These are phyloP conservation scores for Brachypalpus laphriformis DNA, from an alignment of 2,888 invertebrate genomes.

Conservation along the genomic window DNA sequence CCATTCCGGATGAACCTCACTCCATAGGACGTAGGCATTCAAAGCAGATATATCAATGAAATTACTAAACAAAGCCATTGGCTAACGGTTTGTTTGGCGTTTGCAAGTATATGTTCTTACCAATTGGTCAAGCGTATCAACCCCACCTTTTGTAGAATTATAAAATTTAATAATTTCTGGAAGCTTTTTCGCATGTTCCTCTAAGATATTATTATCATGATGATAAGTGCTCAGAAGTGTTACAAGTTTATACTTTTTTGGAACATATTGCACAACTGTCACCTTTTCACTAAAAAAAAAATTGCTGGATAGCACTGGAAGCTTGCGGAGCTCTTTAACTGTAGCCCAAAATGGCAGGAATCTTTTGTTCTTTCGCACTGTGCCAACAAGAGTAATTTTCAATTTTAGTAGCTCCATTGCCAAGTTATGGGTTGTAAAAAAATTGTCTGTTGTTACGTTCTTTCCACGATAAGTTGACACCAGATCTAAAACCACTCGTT, in stretches of 20 bases:
- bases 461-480: no score
- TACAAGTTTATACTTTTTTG: not conserved
- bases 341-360: no score
- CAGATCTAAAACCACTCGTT: no score
- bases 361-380: no score
- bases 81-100: constrained; percentile 25
- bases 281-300: not conserved
- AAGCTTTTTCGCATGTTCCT: no score
- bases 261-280: no score
- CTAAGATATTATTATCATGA: not conserved
- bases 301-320: no score
- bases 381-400: no score
- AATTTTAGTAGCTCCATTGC: no score
- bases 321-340: no score
- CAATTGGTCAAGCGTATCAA: no score
- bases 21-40: constrained; percentile 28
- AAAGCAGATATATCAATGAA: no score
- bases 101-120: not conserved
- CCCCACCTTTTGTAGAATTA: constrained; percentile 23
- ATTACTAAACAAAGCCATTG: constrained; percentile 27
- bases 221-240: not conserved
- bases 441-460: not conserved
- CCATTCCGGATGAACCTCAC: constrained; percentile 23
- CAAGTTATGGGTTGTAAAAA: constrained; percentile 2
- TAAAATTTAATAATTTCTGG: constrained; percentile 29